Evolutionary conservation across 1,140 invertebrate genomes (phyloP), one percentile per base, ranked within the genome.

Genomic region (Pseudoatta argentina): DNA sequence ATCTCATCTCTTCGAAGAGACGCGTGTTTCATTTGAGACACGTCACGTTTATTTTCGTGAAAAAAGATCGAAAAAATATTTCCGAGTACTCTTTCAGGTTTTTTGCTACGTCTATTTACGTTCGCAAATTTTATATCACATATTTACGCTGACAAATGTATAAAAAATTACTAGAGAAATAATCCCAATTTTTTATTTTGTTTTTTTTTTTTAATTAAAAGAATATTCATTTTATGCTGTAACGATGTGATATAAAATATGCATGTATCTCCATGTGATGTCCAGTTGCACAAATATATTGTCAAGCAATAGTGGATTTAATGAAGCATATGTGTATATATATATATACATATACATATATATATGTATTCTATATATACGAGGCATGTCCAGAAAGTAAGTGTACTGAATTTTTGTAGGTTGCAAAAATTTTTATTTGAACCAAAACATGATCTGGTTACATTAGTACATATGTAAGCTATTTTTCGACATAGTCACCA

Each of bases 21-120:
- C 53, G n/a, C 5, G 69, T 61, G 55, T 48, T 72, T 57, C 78
- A 24, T 16, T 78, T 44, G 75, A 51, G 18, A 10, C 53, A 67
- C 5, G 12, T 78, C 24, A 10, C 4, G 27, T 72, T 30, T n/a
- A 21, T 27, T 75, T 34, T 21, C 4, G 24, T 27, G 2, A n/a
- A 44, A 39, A n/a, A 75, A 16, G 6, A 39, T 21, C 7, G n/a
- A 59, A 21, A 34, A 34, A 57, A 57, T 21, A 44, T 59, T 16
- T 21, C n/a, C 51, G 12, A 1, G 6, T 21, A 4, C 12, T 21
- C 39, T n/a, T 8, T 27, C 14, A 21, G 12, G 12, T 59, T 59
- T 39, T 18, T 3, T 4, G 30, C 18, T 18, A 10, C 6, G 16
- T 3, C 27, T 34, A 8, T 53, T 73, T 34, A 34, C 16, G 0